Evolutionary conservation across 37 sponge, comb jelly and placozoan genomes (phyloP), one percentile per base, ranked within the genome.

Genomic region (Aplysina aerophoba): DNA sequence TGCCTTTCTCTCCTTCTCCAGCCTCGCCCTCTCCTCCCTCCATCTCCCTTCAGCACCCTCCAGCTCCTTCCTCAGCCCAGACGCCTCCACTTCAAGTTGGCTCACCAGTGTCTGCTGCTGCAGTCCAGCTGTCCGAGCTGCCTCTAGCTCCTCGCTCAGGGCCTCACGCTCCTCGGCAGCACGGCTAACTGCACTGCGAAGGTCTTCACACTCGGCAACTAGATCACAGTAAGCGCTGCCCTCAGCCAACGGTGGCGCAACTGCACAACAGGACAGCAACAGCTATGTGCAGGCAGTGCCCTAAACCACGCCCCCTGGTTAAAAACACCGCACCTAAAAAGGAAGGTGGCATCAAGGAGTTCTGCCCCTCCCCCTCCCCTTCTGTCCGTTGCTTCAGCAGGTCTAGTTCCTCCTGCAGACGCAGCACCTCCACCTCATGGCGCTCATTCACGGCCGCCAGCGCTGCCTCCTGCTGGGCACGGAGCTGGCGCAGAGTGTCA

Each of bases 201-300:
- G 54, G 25, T 75, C 78, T 25, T 75, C 78, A 24, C 25, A 40
- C 78, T 75, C 78, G 1, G 78, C 78, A 5, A 75, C 78, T 4
- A 75, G 1, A 15, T 75, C 25, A 41, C 54, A 53, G 53, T 75
- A 75, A 2, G 11, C 53, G 11, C 41, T 25, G 2, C 40, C 78
- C 15, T 12, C 24, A 4, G 2, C 28, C 24, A n/a, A 13, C 24
- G 24, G 27, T 8, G 12, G 64, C 64, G 4, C 25, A 11, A 27
- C 64, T 28, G 64, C 25, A 27, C 28, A n/a, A 28, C 17, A 19
- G 59, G 59, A 58, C 17, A 19, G 59, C 15, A 19, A 19, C 15
- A 58, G 59, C 19, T 19, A 58, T 58, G 59, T 58, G 59, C n/a
- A n/a, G n/a, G n/a, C n/a, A n/a, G 50, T 44, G 50, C 50, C 50